Evolutionary conservation across 2,797 vertebrate species (phyloP).

Genomic region (Enteromius argenteus): DNA sequence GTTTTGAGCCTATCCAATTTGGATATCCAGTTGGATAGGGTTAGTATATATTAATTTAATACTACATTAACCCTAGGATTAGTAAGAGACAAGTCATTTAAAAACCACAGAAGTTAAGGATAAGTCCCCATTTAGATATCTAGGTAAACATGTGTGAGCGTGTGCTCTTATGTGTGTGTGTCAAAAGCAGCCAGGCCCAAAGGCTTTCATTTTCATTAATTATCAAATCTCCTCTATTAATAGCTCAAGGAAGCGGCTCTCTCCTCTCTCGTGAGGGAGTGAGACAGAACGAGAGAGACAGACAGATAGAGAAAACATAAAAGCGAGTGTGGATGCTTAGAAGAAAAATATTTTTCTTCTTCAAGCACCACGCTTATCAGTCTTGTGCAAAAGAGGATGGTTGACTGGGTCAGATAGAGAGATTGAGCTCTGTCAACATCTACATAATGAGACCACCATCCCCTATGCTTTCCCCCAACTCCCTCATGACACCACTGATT

Average conservation of each 20-base stretch:
- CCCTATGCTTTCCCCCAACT: not conserved
- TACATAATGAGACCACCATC: slow-evolving; percentile 41
- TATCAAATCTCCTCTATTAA: slow-evolving; percentile 81
- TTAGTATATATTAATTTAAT: not conserved
- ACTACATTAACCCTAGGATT: slow-evolving; percentile 9
- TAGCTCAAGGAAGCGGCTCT: slow-evolving; percentile 75
- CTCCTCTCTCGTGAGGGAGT: slow-evolving; percentile 54
- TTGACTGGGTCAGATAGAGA: slow-evolving; percentile 54
- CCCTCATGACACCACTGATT: slow-evolving; percentile 30
- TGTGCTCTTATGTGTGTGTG: slow-evolving; percentile 37
- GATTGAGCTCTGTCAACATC: slow-evolving; percentile 50
- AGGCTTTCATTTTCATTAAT: slow-evolving; percentile 79
- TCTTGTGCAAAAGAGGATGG: slow-evolving; percentile 62
- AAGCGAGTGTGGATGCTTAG: slow-evolving; percentile 65
- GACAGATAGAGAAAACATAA: slow-evolving; percentile 32
- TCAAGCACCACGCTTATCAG: slow-evolving; percentile 57
- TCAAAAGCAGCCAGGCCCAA: slow-evolving; percentile 73
- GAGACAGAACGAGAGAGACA: slow-evolving; percentile 24
- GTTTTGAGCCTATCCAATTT: not conserved
- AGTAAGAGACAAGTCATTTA: not conserved
- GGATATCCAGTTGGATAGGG: not conserved
- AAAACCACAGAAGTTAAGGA: slow-evolving; percentile 15
- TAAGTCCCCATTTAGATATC: slow-evolving; percentile 20
- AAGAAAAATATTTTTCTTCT: slow-evolving; percentile 73
- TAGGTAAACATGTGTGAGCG: slow-evolving; percentile 8